These are phyloP conservation scores for Cecidostiba fungosa DNA, from an alignment of 2,888 invertebrate genomes.

Conservation along the genomic window DNA sequence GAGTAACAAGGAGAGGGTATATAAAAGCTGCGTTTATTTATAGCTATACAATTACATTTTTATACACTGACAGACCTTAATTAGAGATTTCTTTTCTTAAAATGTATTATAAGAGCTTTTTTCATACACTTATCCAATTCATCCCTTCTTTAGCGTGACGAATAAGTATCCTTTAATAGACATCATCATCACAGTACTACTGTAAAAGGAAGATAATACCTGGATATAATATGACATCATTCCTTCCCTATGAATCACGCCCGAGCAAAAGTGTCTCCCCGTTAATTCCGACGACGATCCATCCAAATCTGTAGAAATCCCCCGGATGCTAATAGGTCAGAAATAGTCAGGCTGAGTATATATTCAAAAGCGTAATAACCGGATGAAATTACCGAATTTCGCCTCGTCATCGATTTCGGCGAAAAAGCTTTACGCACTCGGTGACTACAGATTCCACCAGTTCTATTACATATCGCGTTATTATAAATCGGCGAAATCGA, in stretches of 20 bases:
- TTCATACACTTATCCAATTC: too few relatives aligned
- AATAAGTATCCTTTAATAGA: too few relatives aligned
- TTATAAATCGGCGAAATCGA: slow-evolving; percentile 23
- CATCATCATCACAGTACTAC: neutral
- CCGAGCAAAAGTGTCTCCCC: neutral
- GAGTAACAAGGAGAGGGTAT: neutral
- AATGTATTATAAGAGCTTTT: too few relatives aligned
- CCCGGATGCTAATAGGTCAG: neutral
- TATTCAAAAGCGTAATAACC: neutral
- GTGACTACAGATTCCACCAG: slow-evolving; percentile 18
- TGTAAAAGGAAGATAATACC: neutral
- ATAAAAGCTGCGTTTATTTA: neutral
- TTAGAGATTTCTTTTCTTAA: too few relatives aligned
- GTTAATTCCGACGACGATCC: neutral
- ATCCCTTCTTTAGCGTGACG: too few relatives aligned
- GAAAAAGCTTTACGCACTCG: slow-evolving; percentile 16
- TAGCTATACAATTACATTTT: neutral
- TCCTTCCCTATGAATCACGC: neutral
- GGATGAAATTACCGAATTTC: neutral
- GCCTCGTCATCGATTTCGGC: neutral
- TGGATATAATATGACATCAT: neutral
- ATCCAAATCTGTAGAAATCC: neutral
- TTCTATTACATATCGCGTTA: too few relatives aligned
- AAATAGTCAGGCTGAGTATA: neutral
- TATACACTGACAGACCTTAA: too few relatives aligned